Evolutionary conservation across 2,888 invertebrate species (phyloP).

Genomic region (Caenorhabditis sp.): DNA sequence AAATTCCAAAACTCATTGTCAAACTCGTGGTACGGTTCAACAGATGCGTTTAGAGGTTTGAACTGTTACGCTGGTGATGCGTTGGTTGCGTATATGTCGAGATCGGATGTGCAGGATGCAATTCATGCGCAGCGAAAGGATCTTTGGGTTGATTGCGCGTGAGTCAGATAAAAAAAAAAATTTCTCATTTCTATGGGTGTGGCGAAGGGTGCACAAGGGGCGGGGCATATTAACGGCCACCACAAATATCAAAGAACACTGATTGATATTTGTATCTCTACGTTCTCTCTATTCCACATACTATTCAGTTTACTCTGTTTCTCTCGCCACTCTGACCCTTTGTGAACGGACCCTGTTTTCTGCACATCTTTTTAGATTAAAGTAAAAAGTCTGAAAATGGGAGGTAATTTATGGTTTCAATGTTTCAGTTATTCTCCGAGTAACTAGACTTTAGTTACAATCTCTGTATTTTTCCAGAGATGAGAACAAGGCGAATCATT

Average conservation of each 20-base stretch:
- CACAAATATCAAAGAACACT: too few relatives aligned
- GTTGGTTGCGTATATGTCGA: constrained; percentile 55
- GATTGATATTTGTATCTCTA: too few relatives aligned
- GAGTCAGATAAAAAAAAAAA: not conserved
- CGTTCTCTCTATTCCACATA: too few relatives aligned
- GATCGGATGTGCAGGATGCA: constrained; percentile 59
- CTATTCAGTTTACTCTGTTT: not conserved
- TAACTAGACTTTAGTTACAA: too few relatives aligned
- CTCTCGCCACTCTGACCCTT: not conserved
- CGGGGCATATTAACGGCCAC: too few relatives aligned
- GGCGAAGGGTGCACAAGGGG: not conserved
- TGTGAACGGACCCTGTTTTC: too few relatives aligned
- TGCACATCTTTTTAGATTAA: too few relatives aligned
- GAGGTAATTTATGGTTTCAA: too few relatives aligned
- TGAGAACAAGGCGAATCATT: constrained; percentile 19
- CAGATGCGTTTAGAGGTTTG: constrained; percentile 58
- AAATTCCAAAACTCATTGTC: constrained; percentile 20
- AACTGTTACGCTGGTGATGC: constrained; percentile 58
- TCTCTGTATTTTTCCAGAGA: constrained; percentile 4
- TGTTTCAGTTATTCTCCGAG: too few relatives aligned
- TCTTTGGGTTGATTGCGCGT: constrained; percentile 32
- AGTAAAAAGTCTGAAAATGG: too few relatives aligned
- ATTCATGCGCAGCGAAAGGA: constrained; percentile 50
- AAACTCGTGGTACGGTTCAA: constrained; percentile 54
- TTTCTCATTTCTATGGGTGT: not conserved